Percentiles rank a stretch among this genome's conserved stretches.
phyloP scores from a whole-genome alignment of 2,113 vertebrate species.

The Strix aluco region DNA sequence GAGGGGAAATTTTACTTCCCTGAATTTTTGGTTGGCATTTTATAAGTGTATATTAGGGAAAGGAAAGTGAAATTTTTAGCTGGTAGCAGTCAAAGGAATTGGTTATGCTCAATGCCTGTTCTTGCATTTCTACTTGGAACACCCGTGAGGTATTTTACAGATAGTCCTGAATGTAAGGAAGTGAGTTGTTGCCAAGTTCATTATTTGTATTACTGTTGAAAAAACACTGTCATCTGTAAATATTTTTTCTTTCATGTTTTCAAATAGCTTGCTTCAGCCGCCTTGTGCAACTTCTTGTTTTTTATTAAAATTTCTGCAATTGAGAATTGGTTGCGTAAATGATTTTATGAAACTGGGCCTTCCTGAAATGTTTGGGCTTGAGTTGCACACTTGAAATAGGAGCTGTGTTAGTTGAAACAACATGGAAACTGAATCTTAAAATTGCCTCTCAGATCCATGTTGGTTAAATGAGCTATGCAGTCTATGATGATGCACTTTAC shows the following conservation, averaged over 20 bases:
- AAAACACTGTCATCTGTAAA: not conserved
- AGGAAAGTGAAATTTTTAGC: not conserved
- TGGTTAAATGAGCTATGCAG: not conserved
- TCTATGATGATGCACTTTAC: not conserved
- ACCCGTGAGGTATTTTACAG: not conserved
- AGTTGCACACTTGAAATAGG: not conserved
- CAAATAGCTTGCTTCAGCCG: not conserved
- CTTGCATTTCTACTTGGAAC: not conserved
- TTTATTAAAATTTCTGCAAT: not conserved
- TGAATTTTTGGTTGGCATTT: not conserved
- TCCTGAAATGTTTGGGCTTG: not conserved
- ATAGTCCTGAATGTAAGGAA: not conserved
- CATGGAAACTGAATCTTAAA: not conserved
- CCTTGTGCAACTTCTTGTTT: not conserved
- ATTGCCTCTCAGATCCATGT: rapidly evolving
- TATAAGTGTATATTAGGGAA: not conserved
- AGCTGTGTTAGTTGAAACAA: not conserved
- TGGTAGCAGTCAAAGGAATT: not conserved
- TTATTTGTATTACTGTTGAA: not conserved
- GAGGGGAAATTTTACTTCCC: not conserved
- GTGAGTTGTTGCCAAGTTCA: not conserved
- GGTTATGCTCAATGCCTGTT: not conserved
- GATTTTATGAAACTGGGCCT: not conserved
- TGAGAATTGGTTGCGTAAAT: not conserved
- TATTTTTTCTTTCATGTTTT: not conserved